phyloP scores from a whole-genome alignment of 2,113 vertebrate species.

The Ptychochromis oligacanthus region DNA sequence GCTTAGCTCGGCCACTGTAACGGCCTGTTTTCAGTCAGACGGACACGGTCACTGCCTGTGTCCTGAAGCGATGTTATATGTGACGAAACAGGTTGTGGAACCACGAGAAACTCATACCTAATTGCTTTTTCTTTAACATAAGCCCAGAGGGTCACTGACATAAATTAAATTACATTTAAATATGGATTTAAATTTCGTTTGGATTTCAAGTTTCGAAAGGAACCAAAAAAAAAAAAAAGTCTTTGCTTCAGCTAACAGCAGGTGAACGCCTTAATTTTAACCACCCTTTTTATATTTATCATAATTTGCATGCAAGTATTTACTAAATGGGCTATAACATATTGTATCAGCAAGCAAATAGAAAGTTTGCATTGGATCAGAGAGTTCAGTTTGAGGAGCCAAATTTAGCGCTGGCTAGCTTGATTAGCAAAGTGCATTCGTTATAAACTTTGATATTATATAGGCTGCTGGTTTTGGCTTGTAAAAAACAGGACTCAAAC shows the following conservation, averaged over 20 bases:
- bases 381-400: too few relatives aligned
- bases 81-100: slow-evolving; percentile 32
- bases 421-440: neutral
- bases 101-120: slow-evolving; percentile 26
- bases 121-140: slow-evolving; percentile 36
- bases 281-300: neutral
- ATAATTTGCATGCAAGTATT: neutral
- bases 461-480: neutral
- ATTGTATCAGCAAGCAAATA: neutral
- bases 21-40: slow-evolving; percentile 44
- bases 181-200: neutral
- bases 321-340: neutral
- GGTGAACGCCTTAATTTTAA: slow-evolving; percentile 15
- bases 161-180: slow-evolving; percentile 1
- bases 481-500: neutral
- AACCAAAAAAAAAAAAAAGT: neutral
- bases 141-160: slow-evolving; percentile 10
- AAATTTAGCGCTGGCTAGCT: neutral
- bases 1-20: slow-evolving; percentile 2
- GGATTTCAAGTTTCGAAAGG: slow-evolving; percentile 17
- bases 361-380: too few relatives aligned
- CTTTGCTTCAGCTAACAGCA: slow-evolving; percentile 9
- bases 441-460: neutral
- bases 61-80: slow-evolving; percentile 17
- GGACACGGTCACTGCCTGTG: slow-evolving; percentile 21